Base-by-base conservation (phyloP, 2,888 invertebrate genomes). In the Eupithecia dodoneata region DNA sequence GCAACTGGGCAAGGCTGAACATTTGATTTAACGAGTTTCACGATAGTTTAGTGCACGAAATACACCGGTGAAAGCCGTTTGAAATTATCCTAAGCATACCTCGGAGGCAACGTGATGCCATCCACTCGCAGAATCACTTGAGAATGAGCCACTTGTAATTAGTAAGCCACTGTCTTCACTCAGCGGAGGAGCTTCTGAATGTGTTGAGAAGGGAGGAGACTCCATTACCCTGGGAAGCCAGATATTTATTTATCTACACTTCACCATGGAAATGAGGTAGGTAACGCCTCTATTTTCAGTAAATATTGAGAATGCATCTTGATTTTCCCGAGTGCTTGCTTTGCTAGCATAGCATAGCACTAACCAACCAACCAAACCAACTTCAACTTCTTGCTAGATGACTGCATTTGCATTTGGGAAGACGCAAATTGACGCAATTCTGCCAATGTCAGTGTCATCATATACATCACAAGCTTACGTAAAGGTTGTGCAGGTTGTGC, bases 161-260 rank as follows among this genome's bases (percentile, higher is more conserved):
- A 97, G 94, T 86, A 97, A 95, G 87, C 97, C 97, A 95, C 97
- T 97, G 89, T 97, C 97, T 94, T 97, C 97, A 91, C 97, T 97
- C 89, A 97, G 95, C 85, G 96, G 96, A 91, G 97, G 97, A 85
- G 96, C 96, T 91, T 97, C 97, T 83, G 97, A 97, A 94, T 97
- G 96, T 89, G 97, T 96, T 84, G 97, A 97, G 91, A 97, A 97
- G 88, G 97, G 97, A 88, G 97, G 97, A 86, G 97, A 97, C 96
- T 97, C 97, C 97, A 97, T 97, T 88, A 91, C 93, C 90, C 85
- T 88, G 85, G 77, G 49, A 71, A 70, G 72, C 44, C 69, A 72
- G 65, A 71, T 69, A 59, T 65, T 67, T 66, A 15, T 41, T 67
- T 71, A 74, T 44, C 41, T 72, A 65, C 59, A 30, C 70, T 75